Evolutionary conservation across 1,140 invertebrate species (phyloP).

Genomic region (Drosophila subobscura): DNA sequence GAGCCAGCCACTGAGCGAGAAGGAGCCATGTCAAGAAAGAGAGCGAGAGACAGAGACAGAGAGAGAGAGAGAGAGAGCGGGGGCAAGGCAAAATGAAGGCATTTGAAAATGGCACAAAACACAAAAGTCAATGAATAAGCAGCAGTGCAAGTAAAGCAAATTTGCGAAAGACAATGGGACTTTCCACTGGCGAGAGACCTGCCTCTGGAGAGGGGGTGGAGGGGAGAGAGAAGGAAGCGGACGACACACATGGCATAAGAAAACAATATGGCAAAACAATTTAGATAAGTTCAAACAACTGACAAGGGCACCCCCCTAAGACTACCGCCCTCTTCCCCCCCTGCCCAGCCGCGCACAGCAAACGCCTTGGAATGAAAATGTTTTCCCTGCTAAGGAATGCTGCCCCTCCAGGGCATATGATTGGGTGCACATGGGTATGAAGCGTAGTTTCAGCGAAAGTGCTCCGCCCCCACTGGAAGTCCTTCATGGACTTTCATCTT

Average conservation of each 20-base stretch:
- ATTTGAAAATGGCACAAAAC: constrained; percentile 75
- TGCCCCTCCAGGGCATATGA: constrained; percentile 31
- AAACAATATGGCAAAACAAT: constrained; percentile 82
- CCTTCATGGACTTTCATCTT: constrained; percentile 55
- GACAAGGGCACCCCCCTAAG: constrained; percentile 34
- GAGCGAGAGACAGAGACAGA: constrained; percentile 1
- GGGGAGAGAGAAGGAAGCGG: background rate
- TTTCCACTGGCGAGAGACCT: constrained; percentile 38
- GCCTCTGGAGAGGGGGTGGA: background rate
- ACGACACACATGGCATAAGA: constrained; percentile 77
- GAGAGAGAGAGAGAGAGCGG: background rate
- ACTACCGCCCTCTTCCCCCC: background rate
- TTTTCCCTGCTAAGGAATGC: constrained; percentile 75
- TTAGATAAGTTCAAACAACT: constrained; percentile 81
- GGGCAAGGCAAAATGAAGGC: constrained; percentile 45
- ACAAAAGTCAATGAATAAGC: constrained; percentile 76
- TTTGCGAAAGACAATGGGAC: constrained; percentile 77
- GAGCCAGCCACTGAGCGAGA: constrained; percentile 25
- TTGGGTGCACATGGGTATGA: constrained; percentile 29
- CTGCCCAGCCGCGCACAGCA: constrained; percentile 18
- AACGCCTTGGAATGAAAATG: constrained; percentile 79
- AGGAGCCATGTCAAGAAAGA: background rate
- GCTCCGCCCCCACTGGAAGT: background rate
- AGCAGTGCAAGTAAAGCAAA: constrained; percentile 77
- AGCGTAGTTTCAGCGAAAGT: constrained; percentile 33